Conservation (phyloP, 1,140 invertebrate genomes). For the Hylyphantes graminicola region DNA sequence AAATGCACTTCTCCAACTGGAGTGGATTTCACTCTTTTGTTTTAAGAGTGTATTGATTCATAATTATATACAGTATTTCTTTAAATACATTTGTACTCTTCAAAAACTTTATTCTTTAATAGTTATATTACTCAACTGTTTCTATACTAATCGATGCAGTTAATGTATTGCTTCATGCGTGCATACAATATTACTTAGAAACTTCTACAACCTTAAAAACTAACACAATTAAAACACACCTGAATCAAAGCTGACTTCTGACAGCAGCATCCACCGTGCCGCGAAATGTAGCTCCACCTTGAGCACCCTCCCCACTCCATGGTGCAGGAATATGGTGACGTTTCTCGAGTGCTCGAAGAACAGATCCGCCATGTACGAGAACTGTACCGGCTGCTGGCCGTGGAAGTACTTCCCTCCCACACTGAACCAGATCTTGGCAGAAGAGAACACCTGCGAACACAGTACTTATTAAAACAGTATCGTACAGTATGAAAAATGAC, state of each 20-base stretch:
- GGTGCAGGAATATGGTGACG: conserved; percentile 84
- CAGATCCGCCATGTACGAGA: conserved; percentile 81
- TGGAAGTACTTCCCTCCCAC: conserved; percentile 78
- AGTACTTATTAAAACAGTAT: too few species aligned
- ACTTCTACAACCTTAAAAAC: background rate
- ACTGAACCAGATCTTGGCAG: conserved; percentile 83
- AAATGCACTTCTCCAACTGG: too few species aligned
- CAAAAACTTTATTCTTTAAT: too few species aligned
- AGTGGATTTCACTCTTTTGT: too few species aligned
- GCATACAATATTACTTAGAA: background rate
- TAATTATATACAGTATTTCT: too few species aligned
- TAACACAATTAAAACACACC: conserved; percentile 69
- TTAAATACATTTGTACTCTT: too few species aligned
- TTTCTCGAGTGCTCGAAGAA: conserved; percentile 85
- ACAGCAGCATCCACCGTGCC: conserved; percentile 88
- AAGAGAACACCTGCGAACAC: conserved; percentile 78
- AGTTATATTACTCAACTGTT: too few species aligned
- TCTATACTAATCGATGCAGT: too few species aligned
- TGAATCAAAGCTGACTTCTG: conserved; percentile 85
- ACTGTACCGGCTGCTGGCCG: conserved; percentile 64
- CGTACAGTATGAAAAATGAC: too few species aligned
- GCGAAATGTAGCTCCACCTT: conserved; percentile 84
- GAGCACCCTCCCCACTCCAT: conserved; percentile 84
- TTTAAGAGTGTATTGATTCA: too few species aligned
- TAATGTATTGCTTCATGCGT: too few species aligned